A percentile compares a stretch with the other conserved stretches of the same genome.
Evolutionary conservation across 2,113 vertebrate species (phyloP).

Genomic region (Corythaixoides concolor): DNA sequence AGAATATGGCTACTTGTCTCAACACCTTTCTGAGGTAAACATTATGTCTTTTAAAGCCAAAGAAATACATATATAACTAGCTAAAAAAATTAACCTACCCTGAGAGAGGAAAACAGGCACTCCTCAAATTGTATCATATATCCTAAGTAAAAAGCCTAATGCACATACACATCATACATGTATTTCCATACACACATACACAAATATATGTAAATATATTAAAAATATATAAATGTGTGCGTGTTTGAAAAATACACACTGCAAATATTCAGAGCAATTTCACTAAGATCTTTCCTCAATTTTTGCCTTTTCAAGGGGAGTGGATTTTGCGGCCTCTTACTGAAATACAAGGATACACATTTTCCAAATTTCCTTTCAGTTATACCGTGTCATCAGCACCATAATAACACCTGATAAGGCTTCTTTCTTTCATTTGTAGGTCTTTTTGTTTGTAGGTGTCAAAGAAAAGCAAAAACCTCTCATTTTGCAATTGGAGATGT

Average conservation of each 20-base stretch:
- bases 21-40: background rate
- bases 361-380: background rate
- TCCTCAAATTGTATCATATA: background rate
- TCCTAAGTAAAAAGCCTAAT: background rate
- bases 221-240: background rate
- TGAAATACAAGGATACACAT: background rate
- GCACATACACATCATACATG: background rate
- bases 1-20: background rate
- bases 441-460: background rate
- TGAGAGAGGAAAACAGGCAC: background rate
- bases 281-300: background rate
- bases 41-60: background rate
- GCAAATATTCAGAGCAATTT: background rate
- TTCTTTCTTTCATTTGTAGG: background rate
- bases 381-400: background rate
- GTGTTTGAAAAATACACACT: background rate
- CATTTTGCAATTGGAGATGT: background rate
- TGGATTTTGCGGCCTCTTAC: background rate
- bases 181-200: rapidly evolving
- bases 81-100: background rate
- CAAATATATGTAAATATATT: background rate
- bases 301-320: background rate
- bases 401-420: background rate
- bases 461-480: background rate
- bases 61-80: background rate